Conservation (phyloP, 23 tunicate genomes). For the Botrylloides violaceus region DNA sequence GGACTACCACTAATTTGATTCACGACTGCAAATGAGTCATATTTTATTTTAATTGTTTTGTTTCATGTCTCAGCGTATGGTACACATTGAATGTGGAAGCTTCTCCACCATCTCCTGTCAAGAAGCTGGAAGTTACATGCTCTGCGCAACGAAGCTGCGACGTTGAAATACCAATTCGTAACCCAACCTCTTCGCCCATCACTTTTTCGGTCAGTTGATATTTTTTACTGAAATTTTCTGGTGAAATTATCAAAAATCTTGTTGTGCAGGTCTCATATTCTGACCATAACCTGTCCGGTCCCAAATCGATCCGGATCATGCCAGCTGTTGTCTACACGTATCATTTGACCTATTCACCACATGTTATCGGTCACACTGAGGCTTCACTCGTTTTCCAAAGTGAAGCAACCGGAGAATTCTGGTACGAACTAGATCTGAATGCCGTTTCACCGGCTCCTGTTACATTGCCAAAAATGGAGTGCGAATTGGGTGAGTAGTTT, state of each 20-base stretch:
- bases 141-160: slow-evolving; percentile 45
- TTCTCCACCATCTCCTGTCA: slow-evolving; percentile 51
- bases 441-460: slow-evolving; percentile 62
- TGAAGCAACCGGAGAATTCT: slow-evolving; percentile 86
- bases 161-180: slow-evolving; percentile 55
- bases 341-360: slow-evolving; percentile 35
- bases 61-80: slow-evolving; percentile 66
- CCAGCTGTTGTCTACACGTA: slow-evolving; percentile 52
- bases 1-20: no score
- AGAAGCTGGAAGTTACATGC: slow-evolving; percentile 40
- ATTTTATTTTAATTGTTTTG: not conserved
- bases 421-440: slow-evolving; percentile 72
- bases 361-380: slow-evolving; percentile 32
- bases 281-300: slow-evolving; percentile 42
- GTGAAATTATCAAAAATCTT: not conserved
- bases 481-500: slow-evolving; percentile 60
- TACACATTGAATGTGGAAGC: slow-evolving; percentile 49
- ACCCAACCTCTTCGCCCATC: slow-evolving; percentile 57
- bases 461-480: slow-evolving; percentile 65
- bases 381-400: slow-evolving; percentile 57
- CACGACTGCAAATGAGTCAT: no score
- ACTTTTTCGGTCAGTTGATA: slow-evolving; percentile 39
- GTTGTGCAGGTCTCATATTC: slow-evolving; percentile 31
- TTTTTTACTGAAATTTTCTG: not conserved
- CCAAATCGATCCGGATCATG: slow-evolving; percentile 16